phyloP scores from a whole-genome alignment of 2,797 vertebrate species.

The Hippocampus kuda region DNA sequence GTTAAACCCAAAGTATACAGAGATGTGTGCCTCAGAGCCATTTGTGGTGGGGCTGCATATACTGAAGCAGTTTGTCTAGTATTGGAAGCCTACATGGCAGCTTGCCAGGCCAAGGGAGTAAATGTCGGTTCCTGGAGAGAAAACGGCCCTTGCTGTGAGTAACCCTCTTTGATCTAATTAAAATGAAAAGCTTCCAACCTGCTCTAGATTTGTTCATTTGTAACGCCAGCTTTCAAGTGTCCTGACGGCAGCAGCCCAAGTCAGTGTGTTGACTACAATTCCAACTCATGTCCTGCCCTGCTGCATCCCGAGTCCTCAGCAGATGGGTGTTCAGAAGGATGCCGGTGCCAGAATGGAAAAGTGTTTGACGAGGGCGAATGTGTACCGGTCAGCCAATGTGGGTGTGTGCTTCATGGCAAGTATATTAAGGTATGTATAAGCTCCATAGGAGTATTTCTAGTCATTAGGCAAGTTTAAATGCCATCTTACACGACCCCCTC shows the following conservation, averaged over 20 bases:
- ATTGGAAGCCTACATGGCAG: slow-evolving; percentile 27
- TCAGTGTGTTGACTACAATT: slow-evolving; percentile 13
- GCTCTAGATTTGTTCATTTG: background rate
- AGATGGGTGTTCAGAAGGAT: slow-evolving; percentile 23
- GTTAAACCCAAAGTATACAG: slow-evolving; percentile 20
- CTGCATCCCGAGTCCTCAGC: slow-evolving; percentile 11
- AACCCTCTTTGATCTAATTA: background rate
- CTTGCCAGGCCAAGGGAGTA: slow-evolving; percentile 21
- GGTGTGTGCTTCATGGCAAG: slow-evolving; percentile 20
- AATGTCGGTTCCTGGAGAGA: slow-evolving; percentile 24
- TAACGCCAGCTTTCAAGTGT: slow-evolving; percentile 22
- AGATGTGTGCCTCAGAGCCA: slow-evolving; percentile 15
- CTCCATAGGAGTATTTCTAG: background rate
- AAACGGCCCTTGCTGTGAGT: slow-evolving; percentile 23
- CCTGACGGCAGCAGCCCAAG: slow-evolving; percentile 22
- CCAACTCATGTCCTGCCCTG: slow-evolving; percentile 13
- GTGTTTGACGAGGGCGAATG: slow-evolving; percentile 30
- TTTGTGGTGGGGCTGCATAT: slow-evolving; percentile 22
- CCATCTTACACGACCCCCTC: background rate
- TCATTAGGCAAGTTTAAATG: background rate
- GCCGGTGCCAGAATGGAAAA: slow-evolving; percentile 25
- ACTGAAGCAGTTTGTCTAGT: slow-evolving; percentile 17
- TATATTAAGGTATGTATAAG: slow-evolving; percentile 45
- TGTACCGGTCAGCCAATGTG: slow-evolving; percentile 22
- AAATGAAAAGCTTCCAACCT: background rate